Evolutionary conservation across 2,888 invertebrate genomes (phyloP), one percentile per base, ranked within the genome.

Genomic region (Platycnemis pennipes): DNA sequence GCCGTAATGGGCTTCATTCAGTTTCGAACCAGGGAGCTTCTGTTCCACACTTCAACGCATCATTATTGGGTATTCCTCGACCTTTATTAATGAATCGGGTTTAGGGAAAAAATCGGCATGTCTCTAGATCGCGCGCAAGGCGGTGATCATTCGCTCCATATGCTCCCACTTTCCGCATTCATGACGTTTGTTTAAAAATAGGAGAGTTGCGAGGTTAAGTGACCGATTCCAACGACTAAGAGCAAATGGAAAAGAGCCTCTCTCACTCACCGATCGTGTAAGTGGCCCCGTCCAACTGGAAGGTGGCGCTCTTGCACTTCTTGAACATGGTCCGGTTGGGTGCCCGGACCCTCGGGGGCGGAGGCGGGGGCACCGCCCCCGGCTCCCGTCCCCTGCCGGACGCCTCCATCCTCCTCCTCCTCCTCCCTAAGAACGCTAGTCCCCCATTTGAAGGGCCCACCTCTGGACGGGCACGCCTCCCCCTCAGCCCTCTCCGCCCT

Each of bases 281-380:
- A 95, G 98, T 98, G 95, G 98, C 98, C 96, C 98, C 98, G 97
- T 98, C 98, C 96, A 98, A 97, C 96, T 98, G 98, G 96, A 98
- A 98, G 95, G 98, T 98, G 94, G 98, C 98, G 96, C 98, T 98
- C 97, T 98, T 98, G 97, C 98, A 98, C 96, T 98, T 98, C 97
- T 98, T 98, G 96, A 98, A 98, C 95, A 98, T 96, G 96, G 98
- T 94, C 49, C 89, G n/a, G 88, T 87, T 86, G 56, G 88, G 91
- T 1, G 85, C 89, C 49, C 89, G 94, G 49, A 46, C 89, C 89
- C 94, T 77, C 49, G 46, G 77, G 49, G 94, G 94, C 8, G 89
- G 94, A 44, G 94, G 87, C 86, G 94, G 94, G 77, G 89, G 94
- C 91, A 31, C 85, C 77, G 45, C 46, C 88, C 77, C 94, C 49